These are phyloP conservation scores for Phyllotis vaccarum DNA, from an alignment of 2,797 vertebrate species.

Conservation along the genomic window DNA sequence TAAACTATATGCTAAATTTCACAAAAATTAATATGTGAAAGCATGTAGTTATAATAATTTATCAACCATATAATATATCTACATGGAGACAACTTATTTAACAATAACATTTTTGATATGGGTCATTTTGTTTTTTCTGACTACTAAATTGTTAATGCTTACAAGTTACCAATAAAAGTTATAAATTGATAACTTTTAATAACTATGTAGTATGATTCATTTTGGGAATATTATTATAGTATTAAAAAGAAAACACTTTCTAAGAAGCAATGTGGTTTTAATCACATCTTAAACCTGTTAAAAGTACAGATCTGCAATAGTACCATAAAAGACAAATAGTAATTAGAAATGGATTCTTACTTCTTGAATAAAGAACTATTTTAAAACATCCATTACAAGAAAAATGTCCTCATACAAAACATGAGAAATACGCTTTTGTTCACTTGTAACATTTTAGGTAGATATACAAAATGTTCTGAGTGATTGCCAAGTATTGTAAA, in stretches of 20 bases:
- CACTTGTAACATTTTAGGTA: background rate
- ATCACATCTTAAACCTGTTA: conserved; percentile 69
- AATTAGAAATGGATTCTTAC: background rate
- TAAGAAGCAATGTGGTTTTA: conserved; percentile 76
- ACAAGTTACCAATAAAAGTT: conserved; percentile 66
- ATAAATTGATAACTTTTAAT: conserved; percentile 66
- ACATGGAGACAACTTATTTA: background rate
- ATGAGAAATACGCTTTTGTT: background rate
- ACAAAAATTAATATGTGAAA: background rate
- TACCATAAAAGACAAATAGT: background rate
- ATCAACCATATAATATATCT: background rate
- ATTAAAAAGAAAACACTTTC: conserved; percentile 70
- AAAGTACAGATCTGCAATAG: background rate
- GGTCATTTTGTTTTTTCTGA: background rate
- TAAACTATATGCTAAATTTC: background rate
- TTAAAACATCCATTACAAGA: background rate
- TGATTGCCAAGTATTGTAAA: background rate
- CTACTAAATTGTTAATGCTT: background rate
- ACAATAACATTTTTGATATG: background rate
- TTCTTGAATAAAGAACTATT: background rate
- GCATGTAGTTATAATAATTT: background rate
- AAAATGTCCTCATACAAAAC: background rate
- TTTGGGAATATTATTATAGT: conserved; percentile 79
- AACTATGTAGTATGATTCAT: conserved; percentile 76
- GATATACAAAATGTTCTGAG: background rate